These are phyloP conservation scores for Neotoxoptera formosana DNA, from an alignment of 1,140 invertebrate species.

Conservation along the genomic window DNA sequence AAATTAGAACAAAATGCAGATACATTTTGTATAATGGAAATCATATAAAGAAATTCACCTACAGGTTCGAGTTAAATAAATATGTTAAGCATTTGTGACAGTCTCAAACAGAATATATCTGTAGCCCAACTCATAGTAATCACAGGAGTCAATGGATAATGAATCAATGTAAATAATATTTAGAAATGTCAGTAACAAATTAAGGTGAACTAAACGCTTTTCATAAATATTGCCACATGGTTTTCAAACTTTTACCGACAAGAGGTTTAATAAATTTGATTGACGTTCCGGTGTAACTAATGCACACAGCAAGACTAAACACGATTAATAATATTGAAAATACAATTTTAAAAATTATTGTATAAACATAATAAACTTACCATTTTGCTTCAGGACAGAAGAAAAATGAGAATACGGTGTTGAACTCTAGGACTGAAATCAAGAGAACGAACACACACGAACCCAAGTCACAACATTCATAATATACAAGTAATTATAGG, in stretches of 20 bases:
- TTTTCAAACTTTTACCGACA: neutral
- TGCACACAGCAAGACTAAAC: neutral
- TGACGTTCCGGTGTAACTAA: neutral
- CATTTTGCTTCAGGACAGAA: slow-evolving; percentile 34
- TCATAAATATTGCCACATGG: slow-evolving; percentile 31
- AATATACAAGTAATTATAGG: neutral
- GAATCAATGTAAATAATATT: neutral
- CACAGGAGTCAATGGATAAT: too few relatives aligned
- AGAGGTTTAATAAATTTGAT: neutral
- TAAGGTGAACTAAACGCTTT: neutral
- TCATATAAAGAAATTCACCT: neutral
- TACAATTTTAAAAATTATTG: neutral
- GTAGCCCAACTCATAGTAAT: neutral
- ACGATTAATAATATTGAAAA: neutral
- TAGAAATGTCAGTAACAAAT: neutral
- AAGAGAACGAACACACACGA: neutral
- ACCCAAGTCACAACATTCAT: neutral
- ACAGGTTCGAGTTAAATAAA: neutral
- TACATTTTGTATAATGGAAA: neutral
- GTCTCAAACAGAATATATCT: neutral
- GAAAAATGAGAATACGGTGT: neutral
- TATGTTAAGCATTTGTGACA: neutral
- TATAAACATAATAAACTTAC: neutral
- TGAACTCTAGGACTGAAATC: neutral
- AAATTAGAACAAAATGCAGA: neutral